Evolutionary conservation across 2,888 invertebrate genomes (phyloP), one percentile per base, ranked within the genome.

Genomic region (Megamerina dolium): DNA sequence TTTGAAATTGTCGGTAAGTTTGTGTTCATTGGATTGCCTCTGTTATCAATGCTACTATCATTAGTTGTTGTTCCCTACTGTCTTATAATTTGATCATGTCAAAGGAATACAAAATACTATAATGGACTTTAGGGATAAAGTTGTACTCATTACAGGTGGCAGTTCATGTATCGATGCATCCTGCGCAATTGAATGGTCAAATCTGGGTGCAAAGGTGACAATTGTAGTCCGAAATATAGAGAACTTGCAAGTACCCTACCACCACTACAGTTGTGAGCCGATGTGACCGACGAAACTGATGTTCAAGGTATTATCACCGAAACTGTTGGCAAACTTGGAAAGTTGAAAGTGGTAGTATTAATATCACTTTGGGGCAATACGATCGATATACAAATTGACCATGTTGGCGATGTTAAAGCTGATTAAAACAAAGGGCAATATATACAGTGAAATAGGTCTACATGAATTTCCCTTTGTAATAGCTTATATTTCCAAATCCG

Each of bases 401-500:
- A 13, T 17, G 80, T 66, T 91, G 29, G 85, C 90, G 5, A 83
- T 87, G 0, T 92, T 92, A 0, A 80, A 91, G 70, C 74, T 94
- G 13, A 74, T 87, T 3, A 76, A 82, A 70, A 77, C 81, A 0
- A 83, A 87, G 68, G 91, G 91, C 16, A 87, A 82, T 52, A 86
- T 95, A 0, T 93, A 93, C 2, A 92, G 92, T 66, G 88, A 94
- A 0, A 87, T 85, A 59, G 94, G 94, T 9, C 75, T 89, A 13
- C 74, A 92, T 62, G 81, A 93, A 37, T 94, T 93, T 66, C 82
- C 92, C 3, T 85, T 85, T 13, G 85, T 92, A 0, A 68, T 93
- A 30, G 85, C 91, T 0, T 96, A 96, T 69, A 82, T 94, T 71
- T 90, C 91, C 2, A 96, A 96, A 73, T 79, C 91, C 12, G 86